Conservation (phyloP, 2,888 invertebrate genomes). For the Agonopterix subpropinquella region DNA sequence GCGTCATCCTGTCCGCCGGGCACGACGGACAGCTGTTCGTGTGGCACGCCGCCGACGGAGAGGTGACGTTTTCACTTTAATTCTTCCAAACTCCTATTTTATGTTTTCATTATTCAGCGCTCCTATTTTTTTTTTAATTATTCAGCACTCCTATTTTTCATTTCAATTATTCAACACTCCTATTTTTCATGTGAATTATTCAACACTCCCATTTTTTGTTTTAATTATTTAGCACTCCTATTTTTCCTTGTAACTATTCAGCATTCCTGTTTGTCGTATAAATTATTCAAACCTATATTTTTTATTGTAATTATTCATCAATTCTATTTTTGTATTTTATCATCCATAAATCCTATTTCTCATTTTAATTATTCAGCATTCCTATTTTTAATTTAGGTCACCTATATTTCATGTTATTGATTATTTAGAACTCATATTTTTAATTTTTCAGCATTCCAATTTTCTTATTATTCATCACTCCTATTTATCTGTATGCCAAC, state of each 20-base stretch:
- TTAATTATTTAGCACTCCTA: no score
- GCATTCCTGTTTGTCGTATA: no score
- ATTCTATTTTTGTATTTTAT: no score
- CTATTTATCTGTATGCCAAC: background rate
- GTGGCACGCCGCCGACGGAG: constrained; percentile 80
- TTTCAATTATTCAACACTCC: background rate
- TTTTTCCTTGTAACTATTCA: background rate
- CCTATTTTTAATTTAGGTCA: background rate
- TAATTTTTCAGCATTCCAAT: background rate
- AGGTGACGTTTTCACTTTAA: constrained; percentile 13
- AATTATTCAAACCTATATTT: no score
- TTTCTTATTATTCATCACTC: background rate
- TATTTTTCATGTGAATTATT: background rate
- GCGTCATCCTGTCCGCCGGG: constrained; percentile 92
- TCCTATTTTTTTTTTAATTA: no score
- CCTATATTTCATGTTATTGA: background rate
- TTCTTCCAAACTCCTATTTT: no score
- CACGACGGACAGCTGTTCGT: constrained; percentile 95
- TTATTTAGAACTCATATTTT: background rate
- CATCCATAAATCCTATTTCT: no score
- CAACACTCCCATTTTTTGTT: background rate
- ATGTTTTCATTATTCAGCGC: no score
- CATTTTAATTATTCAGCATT: no score
- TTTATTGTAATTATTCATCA: background rate
- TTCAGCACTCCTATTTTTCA: no score